phyloP scores from a whole-genome alignment of 2,797 vertebrate genomes.

The Gymnothorax javanicus region DNA sequence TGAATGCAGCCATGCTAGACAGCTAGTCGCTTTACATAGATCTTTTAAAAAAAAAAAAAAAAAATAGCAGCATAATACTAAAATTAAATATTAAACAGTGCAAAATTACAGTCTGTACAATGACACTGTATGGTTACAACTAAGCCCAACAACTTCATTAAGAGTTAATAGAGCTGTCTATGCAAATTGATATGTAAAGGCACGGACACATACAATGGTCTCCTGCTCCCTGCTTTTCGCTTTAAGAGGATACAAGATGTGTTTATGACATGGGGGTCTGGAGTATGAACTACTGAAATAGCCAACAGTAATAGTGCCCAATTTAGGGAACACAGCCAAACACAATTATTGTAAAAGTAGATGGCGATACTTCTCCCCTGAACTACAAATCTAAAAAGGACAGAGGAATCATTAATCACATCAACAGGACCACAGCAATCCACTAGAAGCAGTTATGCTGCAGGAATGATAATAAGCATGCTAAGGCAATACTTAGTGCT shows the following conservation, averaged over 20 bases:
- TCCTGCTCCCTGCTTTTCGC: not conserved
- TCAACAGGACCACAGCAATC: constrained; percentile 63
- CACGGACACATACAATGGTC: constrained; percentile 59
- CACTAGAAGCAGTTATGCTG: constrained; percentile 72
- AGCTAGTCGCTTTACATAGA: constrained; percentile 32
- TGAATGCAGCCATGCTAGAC: constrained; percentile 1
- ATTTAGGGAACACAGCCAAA: constrained; percentile 72
- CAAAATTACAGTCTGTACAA: not conserved
- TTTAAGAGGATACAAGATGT: not conserved
- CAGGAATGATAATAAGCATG: constrained; percentile 71
- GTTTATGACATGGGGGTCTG: not conserved
- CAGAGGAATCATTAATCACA: constrained; percentile 60
- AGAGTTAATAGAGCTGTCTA: constrained; percentile 39
- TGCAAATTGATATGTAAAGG: constrained; percentile 57
- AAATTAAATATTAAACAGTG: constrained; percentile 41
- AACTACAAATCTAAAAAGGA: constrained; percentile 55
- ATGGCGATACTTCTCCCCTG: constrained; percentile 42
- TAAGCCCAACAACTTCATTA: not conserved
- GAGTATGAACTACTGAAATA: not conserved
- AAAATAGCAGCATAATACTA: constrained; percentile 58
- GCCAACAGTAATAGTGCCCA: not conserved
- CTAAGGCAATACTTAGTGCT: constrained; percentile 67
- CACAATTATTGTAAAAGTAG: constrained; percentile 57
- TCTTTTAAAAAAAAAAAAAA: constrained; percentile 32
- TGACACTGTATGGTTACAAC: not conserved